Conservation (phyloP, 2,888 invertebrate genomes). For the Euproctis similis region DNA sequence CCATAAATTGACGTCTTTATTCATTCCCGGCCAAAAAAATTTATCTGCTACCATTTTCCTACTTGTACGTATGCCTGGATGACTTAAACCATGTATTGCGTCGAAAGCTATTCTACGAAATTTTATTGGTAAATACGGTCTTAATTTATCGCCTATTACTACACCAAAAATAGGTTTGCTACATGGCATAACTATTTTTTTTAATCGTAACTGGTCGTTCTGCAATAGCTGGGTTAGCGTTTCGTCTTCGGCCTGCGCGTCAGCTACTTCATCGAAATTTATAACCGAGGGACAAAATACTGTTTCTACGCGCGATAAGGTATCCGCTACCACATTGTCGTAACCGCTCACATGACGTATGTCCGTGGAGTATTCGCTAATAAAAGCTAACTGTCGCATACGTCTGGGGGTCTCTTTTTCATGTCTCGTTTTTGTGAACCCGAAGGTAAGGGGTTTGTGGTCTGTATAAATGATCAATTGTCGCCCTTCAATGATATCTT, state of each 20-base stretch:
- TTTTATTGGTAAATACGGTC: no score
- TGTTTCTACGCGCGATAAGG: conserved; percentile 1
- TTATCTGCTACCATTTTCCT: no score
- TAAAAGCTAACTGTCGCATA: neutral
- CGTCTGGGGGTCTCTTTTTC: neutral
- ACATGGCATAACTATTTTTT: no score
- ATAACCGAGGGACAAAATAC: neutral
- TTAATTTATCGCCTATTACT: no score
- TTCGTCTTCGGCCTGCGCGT: neutral
- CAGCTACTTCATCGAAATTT: neutral
- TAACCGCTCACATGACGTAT: neutral
- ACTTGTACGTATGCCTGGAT: no score
- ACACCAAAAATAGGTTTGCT: no score
- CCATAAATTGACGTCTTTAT: no score
- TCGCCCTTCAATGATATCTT: neutral
- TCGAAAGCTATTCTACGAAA: no score
- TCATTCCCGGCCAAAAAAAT: no score
- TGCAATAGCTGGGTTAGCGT: no score
- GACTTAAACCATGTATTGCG: no score
- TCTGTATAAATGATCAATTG: neutral
- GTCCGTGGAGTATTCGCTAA: conserved; percentile 2
- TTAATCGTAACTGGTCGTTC: no score
- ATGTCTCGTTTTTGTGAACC: neutral
- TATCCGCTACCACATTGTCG: conserved; percentile 1
- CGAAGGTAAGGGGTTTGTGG: conserved; percentile 2